Evolutionary conservation across 2,797 vertebrate species (phyloP).

Genomic region (Hippoglossus hippoglossus): DNA sequence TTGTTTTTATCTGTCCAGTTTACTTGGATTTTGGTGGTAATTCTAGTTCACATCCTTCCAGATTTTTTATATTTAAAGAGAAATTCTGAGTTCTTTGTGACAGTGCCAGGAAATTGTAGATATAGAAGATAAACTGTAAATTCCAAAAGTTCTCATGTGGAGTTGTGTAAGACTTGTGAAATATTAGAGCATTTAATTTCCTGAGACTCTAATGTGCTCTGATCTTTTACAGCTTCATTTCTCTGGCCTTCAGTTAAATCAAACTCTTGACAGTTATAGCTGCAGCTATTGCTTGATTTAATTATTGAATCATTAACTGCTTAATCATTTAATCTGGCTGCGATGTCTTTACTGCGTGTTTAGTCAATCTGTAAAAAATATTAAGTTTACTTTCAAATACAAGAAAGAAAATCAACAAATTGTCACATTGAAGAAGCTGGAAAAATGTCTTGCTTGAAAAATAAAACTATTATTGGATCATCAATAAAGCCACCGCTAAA

Average conservation of each 20-base stretch:
- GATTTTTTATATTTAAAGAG: background rate
- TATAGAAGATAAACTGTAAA: background rate
- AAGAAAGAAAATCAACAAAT: background rate
- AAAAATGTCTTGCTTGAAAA: background rate
- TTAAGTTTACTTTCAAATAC: background rate
- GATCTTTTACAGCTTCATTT: background rate
- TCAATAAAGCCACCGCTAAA: too few relatives aligned
- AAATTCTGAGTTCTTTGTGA: background rate
- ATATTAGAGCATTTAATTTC: background rate
- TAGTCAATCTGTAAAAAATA: background rate
- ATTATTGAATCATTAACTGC: background rate
- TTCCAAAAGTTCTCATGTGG: background rate
- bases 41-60: background rate
- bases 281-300: background rate
- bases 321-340: background rate
- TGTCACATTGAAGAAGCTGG: background rate
- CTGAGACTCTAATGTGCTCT: background rate
- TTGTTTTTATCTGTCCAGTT: background rate
- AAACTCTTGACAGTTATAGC: background rate
- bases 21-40: too few relatives aligned
- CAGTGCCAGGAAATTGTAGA: background rate
- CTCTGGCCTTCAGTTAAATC: background rate
- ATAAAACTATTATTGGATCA: too few relatives aligned
- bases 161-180: too few relatives aligned
- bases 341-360: background rate